Evolutionary conservation across 2,797 vertebrate genomes (phyloP), one percentile per base, ranked within the genome.

Genomic region (Siniperca scherzeri): DNA sequence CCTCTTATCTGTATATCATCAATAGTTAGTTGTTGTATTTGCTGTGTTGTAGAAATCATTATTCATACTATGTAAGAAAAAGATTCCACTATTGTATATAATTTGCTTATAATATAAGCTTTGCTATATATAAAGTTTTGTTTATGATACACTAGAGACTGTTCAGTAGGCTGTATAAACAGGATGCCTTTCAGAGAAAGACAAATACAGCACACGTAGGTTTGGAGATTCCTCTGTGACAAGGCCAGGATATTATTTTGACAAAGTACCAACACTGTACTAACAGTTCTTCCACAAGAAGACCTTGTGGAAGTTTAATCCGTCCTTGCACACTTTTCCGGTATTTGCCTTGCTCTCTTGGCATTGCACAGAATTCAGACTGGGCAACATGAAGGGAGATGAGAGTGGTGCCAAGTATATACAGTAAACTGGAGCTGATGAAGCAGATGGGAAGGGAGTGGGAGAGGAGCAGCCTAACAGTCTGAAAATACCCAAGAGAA

Each of bases 221-320:
- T 85, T 81, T 67, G 77, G 79, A 87, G 86, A 92, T 90, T 94
- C 90, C 88, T 83, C 56, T 60, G 14, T 87, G 88, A 92, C 92
- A 87, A 78, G 78, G 69, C 76, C 80, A 79, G 85, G 89, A 86
- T 90, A 88, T 92, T 83, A 81, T 89, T 90, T 82, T 92, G 87
- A 92, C 78, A 90, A 88, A 92, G 69, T 60, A 65, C 38, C 64
- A 65, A 44, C 70, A 19, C 13, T 71, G 64, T 70, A 61, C 71
- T 57, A 78, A 87, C 80, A 87, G 59, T 79, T 85, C 74, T 55
- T 85, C 66, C 80, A n/a, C 68, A 76, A 1, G 6, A 48, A 80
- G 74, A 73, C 56, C 70, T 77, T 62, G 42, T 55, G 78, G 72
- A 74, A 56, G 53, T 74, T 82, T 55, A 62, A 73, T 83, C 72